Evolutionary conservation across 2,888 invertebrate genomes (phyloP), one percentile per base, ranked within the genome.

Genomic region (Dinocampus coccinellae): DNA sequence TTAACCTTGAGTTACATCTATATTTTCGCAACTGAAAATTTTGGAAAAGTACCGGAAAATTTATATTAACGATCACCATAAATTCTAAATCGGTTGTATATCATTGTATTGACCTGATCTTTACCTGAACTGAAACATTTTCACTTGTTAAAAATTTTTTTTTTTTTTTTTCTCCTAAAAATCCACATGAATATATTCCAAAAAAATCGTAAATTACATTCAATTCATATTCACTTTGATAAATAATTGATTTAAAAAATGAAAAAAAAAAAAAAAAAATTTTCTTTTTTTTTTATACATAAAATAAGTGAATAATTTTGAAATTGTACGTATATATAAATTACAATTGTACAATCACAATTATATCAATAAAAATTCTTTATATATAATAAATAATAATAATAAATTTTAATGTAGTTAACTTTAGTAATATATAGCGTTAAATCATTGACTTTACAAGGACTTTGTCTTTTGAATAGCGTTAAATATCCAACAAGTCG

Each of bases 1-100:
- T 63, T 39, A 16, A 42, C 39, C 7, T 58, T 58, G 47, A 26
- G 2, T 16, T 16, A 39, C n/a, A n/a, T 11, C 20, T n/a, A 11
- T 11, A 52, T 63, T 63, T 16, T 52, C n/a, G 61, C 39, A 60
- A 42, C 24, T 22, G 7, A 47, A 67, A 70, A 26, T 67, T 29
- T 26, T 9, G 29, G 69, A 60, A 61, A 10, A 20, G 73, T 66
- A 80, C 78, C 81, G 76, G 79, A 81, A 82, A 80, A 82, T 82
- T 79, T 80, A 66, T 79, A 82, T 82, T 83, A 84, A 84, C 79
- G 81, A 78, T 77, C 60, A 69, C 58, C 80, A 76, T 83, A 84
- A 85, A 84, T 83, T 79, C 79, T 67, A 64, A 74, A 69, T 13
- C n/a, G 36, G 68, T 24, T 70, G 64, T 73, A 67, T 72, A 69